Evolutionary conservation across 2,888 invertebrate genomes (phyloP).

Genomic region (Resseliella maxima): DNA sequence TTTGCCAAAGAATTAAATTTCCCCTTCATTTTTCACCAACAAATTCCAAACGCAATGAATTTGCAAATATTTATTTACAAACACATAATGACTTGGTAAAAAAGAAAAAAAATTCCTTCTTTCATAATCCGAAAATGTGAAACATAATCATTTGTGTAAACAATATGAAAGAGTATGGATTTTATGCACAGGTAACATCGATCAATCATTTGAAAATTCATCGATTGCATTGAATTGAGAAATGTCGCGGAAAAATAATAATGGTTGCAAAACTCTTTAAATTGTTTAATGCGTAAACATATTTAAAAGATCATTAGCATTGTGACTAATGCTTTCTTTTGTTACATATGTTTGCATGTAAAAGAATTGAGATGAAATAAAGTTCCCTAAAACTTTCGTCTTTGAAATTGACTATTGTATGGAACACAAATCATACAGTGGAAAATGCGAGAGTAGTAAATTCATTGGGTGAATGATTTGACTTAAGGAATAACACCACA

Average conservation of each 20-base stretch:
- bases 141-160: conserved; percentile 49
- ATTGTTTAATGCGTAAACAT: conserved; percentile 34
- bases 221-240: conserved; percentile 39
- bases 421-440: background rate
- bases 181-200: background rate
- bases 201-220: conserved; percentile 47
- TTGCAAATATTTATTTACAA: conserved; percentile 55
- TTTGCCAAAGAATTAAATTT: background rate
- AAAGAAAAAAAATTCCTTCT: background rate
- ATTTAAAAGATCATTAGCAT: conserved; percentile 54
- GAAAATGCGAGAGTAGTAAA: too few species aligned
- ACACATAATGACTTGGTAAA: conserved; percentile 31
- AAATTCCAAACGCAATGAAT: conserved; percentile 38
- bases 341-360: too few species aligned
- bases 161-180: background rate
- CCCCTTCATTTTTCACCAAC: conserved; percentile 20
- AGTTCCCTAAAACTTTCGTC: background rate
- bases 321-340: background rate
- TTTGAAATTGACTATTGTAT: conserved; percentile 11
- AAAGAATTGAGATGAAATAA: background rate
- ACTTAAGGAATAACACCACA: conserved; percentile 8
- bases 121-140: background rate
- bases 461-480: background rate
- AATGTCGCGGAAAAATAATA: background rate
- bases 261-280: conserved; percentile 12